Base-by-base conservation (phyloP, 2,888 invertebrate species). In the Platycheirus rosarum region DNA sequence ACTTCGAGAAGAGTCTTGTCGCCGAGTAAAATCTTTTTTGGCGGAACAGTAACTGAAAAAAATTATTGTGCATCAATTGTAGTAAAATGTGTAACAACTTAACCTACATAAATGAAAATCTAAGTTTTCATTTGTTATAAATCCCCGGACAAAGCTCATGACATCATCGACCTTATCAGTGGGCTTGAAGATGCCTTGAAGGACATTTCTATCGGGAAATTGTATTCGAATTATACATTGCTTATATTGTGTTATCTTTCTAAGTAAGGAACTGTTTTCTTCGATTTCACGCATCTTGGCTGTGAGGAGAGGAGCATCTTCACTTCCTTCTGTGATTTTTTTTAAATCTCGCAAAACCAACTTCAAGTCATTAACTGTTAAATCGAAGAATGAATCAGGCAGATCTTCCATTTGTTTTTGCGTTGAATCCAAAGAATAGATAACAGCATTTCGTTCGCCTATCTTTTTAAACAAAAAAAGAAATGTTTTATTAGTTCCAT, bases 341-440 rank as follows among this genome's bases (percentile, higher is more conserved):
- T 94, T 95, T 32, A 96, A 92, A 87, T 97, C 96, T 63, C 93
- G 92, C 69, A 96, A 92, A 71, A 98, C 92, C 87, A 92, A 92
- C 86, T 93, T 94, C 0, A 97, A 94, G 91, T 98, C 98, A 71
- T 94, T 93, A 46, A 96, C 92, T 1, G 96, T 96, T 44, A 97
- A 90, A 82, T 97, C 96, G 89, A 95, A 98, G 89, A 98, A 98
- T 57, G 95, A 95, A 89, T 98, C 97, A 0, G 95, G 95, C 37
- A 95, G 90, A 69, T 97, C 95, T 60, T 95, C 94, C 11, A 90
- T 88, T 71, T 93, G 91, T 37, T 93, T 92, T 87, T 93, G 93
- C 26, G 93, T 91, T n/a, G 91, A 91, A 87, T 92, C 92, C 57
- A 93, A 88, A 78, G 93, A 93, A 88, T 95, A 97, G 18, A 94